A percentile compares a stretch with the other conserved stretches of the same genome.
These are phyloP conservation scores for Erebia epiphron DNA, from an alignment of 2,888 invertebrate genomes.

Conservation along the genomic window DNA sequence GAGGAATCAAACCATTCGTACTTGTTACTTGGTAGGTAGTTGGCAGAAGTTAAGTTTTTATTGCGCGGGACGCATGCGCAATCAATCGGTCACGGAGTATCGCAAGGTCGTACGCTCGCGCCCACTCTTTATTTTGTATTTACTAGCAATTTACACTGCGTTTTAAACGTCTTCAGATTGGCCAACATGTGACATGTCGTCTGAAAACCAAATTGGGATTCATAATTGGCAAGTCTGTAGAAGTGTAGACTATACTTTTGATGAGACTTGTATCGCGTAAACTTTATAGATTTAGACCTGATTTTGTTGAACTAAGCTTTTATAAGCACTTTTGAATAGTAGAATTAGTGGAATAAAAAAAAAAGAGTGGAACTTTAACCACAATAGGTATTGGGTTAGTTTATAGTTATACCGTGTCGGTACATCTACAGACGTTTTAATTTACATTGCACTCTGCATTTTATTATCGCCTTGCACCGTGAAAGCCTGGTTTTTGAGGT, in stretches of 20 bases:
- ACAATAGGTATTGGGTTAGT: no score
- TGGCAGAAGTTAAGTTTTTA: constrained; percentile 63
- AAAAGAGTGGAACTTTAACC: not conserved
- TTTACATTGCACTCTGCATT: constrained; percentile 32
- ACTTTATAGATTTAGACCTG: no score
- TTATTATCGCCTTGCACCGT: constrained; percentile 29
- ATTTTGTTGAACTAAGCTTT: no score
- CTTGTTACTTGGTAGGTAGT: constrained; percentile 42
- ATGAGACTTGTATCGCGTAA: no score
- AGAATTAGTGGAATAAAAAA: no score
- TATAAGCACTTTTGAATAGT: no score
- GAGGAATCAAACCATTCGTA: constrained; percentile 39
- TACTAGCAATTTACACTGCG: constrained; percentile 32
- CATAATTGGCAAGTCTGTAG: no score
- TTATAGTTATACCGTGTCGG: constrained; percentile 1
- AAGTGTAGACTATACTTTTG: no score
- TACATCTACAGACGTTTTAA: constrained; percentile 25
- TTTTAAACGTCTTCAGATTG: constrained; percentile 12
- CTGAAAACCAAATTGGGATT: not conserved
- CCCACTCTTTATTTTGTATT: constrained; percentile 41
- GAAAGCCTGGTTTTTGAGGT: constrained; percentile 33
- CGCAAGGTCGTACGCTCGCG: constrained; percentile 59
- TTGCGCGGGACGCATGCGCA: constrained; percentile 51
- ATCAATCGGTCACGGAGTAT: constrained; percentile 54
- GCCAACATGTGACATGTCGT: constrained; percentile 1